A percentile compares a stretch with the other conserved stretches of the same genome.
These are phyloP conservation scores for Oryzias woworae DNA, from an alignment of 2,113 vertebrate genomes.

Conservation along the genomic window DNA sequence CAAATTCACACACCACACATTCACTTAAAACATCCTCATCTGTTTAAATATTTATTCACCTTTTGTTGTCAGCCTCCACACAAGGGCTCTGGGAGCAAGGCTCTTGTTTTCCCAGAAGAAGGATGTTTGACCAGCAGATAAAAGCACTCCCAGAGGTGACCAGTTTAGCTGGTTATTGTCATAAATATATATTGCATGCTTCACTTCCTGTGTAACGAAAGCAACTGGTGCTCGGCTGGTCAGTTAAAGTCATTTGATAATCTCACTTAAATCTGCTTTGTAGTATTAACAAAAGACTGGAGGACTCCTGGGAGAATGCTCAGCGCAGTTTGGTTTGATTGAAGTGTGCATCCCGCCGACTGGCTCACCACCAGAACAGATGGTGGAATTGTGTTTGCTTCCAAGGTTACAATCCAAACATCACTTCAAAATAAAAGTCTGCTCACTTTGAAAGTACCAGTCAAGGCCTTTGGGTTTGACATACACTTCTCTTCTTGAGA, in stretches of 20 bases:
- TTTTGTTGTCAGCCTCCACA: constrained; percentile 40
- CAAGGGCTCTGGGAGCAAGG: constrained; percentile 29
- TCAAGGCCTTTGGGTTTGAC: constrained; percentile 20
- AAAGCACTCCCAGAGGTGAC: constrained; percentile 13
- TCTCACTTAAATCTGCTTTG: constrained; percentile 24
- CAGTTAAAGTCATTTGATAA: constrained; percentile 34
- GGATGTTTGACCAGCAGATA: constrained; percentile 39
- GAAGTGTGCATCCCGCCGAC: constrained; percentile 27
- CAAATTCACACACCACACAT: neutral
- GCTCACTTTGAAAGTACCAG: constrained; percentile 16
- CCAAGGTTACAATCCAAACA: constrained; percentile 59
- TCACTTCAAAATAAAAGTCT: constrained; percentile 43
- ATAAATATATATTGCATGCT: neutral
- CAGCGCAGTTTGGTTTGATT: constrained; percentile 15
- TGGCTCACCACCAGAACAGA: constrained; percentile 32
- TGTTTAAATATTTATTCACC: constrained; percentile 48
- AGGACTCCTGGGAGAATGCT: constrained; percentile 14
- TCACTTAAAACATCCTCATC: constrained; percentile 7
- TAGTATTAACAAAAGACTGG: constrained; percentile 10
- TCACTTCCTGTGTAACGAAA: constrained; percentile 20
- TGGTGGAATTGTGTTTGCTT: constrained; percentile 35
- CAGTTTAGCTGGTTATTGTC: constrained; percentile 13
- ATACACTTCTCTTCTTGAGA: neutral
- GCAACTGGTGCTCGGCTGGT: constrained; percentile 18
- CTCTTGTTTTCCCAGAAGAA: constrained; percentile 45